Evolutionary conservation across 2,113 vertebrate genomes (phyloP).

Genomic region (Phyllopteryx taeniolatus): DNA sequence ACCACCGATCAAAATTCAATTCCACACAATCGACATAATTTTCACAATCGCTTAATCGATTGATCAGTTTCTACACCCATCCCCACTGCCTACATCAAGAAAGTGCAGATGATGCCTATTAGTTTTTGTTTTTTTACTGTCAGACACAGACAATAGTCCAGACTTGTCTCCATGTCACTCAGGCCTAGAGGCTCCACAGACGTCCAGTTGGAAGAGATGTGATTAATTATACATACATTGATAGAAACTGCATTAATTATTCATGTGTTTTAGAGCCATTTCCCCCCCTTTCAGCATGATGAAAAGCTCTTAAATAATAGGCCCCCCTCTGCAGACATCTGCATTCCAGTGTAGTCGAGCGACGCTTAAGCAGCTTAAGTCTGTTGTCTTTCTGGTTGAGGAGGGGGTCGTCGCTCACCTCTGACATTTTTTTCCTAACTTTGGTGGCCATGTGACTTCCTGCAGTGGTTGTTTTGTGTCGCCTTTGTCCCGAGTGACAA

Average conservation of each 20-base stretch:
- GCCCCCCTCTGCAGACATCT: constrained; percentile 62
- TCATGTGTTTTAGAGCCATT: constrained; percentile 71
- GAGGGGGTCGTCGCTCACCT: constrained; percentile 35
- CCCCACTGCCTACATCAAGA: constrained; percentile 7
- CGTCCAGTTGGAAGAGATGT: constrained; percentile 68
- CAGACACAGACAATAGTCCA: constrained; percentile 51
- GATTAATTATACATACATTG: constrained; percentile 82
- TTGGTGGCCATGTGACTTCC: constrained; percentile 44
- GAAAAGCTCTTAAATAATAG: constrained; percentile 77
- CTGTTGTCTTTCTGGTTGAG: constrained; percentile 46
- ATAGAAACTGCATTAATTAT: constrained; percentile 77
- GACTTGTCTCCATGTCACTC: constrained; percentile 63
- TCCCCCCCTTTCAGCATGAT: constrained; percentile 71
- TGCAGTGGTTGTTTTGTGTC: constrained; percentile 42
- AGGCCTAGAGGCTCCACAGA: constrained; percentile 65
- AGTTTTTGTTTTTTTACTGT: constrained; percentile 36
- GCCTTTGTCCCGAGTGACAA: constrained; percentile 47
- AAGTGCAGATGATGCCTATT: constrained; percentile 23
- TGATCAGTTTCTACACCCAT: neutral
- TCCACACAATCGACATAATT: neutral
- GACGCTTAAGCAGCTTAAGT: constrained; percentile 65
- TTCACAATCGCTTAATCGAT: neutral
- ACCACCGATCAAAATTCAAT: neutral
- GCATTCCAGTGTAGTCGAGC: constrained; percentile 64
- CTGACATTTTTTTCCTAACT: constrained; percentile 39